Evolutionary conservation across 2,888 invertebrate species (phyloP).

Genomic region (Apamea anceps): DNA sequence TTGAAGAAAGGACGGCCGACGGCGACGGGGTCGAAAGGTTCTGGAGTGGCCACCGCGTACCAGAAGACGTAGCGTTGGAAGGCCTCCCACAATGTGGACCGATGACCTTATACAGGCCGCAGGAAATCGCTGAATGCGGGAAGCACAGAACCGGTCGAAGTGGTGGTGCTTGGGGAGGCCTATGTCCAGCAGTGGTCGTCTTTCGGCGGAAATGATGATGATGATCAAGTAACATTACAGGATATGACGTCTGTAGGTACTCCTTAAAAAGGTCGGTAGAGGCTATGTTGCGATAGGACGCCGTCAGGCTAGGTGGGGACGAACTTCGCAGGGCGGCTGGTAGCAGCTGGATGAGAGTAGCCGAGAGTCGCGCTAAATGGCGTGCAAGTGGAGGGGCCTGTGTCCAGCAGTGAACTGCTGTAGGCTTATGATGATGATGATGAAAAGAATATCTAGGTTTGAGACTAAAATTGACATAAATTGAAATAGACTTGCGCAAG

Average conservation of each 20-base stretch:
- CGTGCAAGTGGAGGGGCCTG: not conserved
- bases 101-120: too few relatives aligned
- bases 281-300: not conserved
- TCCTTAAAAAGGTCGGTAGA: not conserved
- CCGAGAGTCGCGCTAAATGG: not conserved
- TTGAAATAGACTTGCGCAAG: not conserved
- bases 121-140: too few relatives aligned
- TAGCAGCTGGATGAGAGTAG: not conserved
- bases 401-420: not conserved
- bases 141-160: too few relatives aligned
- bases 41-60: too few relatives aligned
- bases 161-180: too few relatives aligned
- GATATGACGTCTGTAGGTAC: not conserved
- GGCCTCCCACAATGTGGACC: too few relatives aligned
- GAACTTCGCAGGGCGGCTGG: not conserved
- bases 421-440: not conserved
- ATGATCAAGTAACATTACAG: not conserved
- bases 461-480: not conserved
- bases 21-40: too few relatives aligned
- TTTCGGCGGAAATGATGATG: not conserved
- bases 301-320: not conserved
- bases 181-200: too few relatives aligned
- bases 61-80: too few relatives aligned
- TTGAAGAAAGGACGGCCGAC: too few relatives aligned
- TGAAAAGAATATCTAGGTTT: not conserved